Base-by-base conservation (phyloP, 1,140 invertebrate species). In the Heliconius eleuchia region DNA sequence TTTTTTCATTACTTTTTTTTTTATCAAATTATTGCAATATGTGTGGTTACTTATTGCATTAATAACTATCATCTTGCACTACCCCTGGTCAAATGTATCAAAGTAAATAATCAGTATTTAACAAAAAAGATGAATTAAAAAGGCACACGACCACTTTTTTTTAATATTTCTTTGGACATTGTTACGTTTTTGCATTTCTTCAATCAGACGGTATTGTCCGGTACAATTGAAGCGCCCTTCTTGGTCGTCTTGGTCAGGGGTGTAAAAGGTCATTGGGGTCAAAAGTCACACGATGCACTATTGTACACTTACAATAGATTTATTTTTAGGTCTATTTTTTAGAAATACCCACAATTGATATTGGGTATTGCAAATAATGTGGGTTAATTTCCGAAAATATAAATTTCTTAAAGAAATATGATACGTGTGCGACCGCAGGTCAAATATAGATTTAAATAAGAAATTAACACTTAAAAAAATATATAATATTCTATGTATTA, bases 361-460 rank as follows among this genome's bases (percentile, higher is more conserved):
- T 71, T 82, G 77, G 72, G 82, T 84, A 83, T 81, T 83, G 84
- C 80, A 82, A 89, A 88, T 82, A 78, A 82, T 83, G 66, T 42
- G 79, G 82, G 78, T 84, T 84, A 42, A 79, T 87, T 88, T 89
- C 87, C 85, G 82, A 75, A 87, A 89, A 89, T 85, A 78, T 83
- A 83, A 87, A 83, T 86, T 85, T 88, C 84, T 87, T 88, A 75
- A 78, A 71, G 92, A 84, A 89, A 94, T 86, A 50, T 37, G 88
- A 94, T 91, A 92, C 83, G 77, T 85, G 92, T 92, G 92, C 87
- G 90, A 92, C 90, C 87, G 73, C 60, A 83, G 91, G 90, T 92
- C 92, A 94, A 30, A 27, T 13, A 66, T 46, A 46, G 13, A 46
- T 16, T 27, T 23, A 30, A 18, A 27, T 18, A 30, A 16, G 57